Evolutionary conservation across 2,888 invertebrate species (phyloP).

Genomic region (Latheticus oryzae): DNA sequence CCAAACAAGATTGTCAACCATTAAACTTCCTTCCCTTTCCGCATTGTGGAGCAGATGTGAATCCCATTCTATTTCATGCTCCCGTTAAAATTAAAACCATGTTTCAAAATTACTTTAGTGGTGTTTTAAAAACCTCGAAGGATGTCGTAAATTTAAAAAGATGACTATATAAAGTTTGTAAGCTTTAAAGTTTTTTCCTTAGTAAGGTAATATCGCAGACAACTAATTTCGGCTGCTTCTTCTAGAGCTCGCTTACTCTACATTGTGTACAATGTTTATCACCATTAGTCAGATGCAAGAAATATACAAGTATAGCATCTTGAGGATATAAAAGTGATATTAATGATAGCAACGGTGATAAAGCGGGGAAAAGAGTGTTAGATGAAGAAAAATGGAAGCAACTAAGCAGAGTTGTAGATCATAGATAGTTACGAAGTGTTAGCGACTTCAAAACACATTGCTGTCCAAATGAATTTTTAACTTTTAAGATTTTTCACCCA

Average conservation of each 20-base stretch:
- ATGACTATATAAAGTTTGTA: slow-evolving; percentile 64
- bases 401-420: slow-evolving; percentile 56
- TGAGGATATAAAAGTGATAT: slow-evolving; percentile 67
- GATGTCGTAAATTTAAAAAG: slow-evolving; percentile 66
- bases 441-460: slow-evolving; percentile 25
- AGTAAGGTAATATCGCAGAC: slow-evolving; percentile 46
- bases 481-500: too few species aligned
- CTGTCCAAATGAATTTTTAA: slow-evolving; percentile 15
- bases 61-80: slow-evolving; percentile 52
- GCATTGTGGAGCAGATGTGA: slow-evolving; percentile 54
- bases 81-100: slow-evolving; percentile 65
- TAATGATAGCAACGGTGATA: slow-evolving; percentile 65
- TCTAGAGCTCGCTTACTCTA: slow-evolving; percentile 56
- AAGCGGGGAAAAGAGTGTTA: slow-evolving; percentile 58
- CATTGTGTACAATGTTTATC: slow-evolving; percentile 66
- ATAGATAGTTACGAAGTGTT: slow-evolving; percentile 48
- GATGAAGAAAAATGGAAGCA: slow-evolving; percentile 64
- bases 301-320: slow-evolving; percentile 65
- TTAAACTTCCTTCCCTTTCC: slow-evolving; percentile 54
- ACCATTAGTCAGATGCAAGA: slow-evolving; percentile 65
- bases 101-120: slow-evolving; percentile 66
- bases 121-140: slow-evolving; percentile 64
- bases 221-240: slow-evolving; percentile 54
- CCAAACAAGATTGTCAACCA: slow-evolving; percentile 54
- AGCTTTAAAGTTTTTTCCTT: slow-evolving; percentile 57